A percentile compares a stretch with the other conserved stretches of the same genome.
These are phyloP conservation scores for Neria commutata DNA, from an alignment of 2,888 invertebrate species.

Conservation along the genomic window DNA sequence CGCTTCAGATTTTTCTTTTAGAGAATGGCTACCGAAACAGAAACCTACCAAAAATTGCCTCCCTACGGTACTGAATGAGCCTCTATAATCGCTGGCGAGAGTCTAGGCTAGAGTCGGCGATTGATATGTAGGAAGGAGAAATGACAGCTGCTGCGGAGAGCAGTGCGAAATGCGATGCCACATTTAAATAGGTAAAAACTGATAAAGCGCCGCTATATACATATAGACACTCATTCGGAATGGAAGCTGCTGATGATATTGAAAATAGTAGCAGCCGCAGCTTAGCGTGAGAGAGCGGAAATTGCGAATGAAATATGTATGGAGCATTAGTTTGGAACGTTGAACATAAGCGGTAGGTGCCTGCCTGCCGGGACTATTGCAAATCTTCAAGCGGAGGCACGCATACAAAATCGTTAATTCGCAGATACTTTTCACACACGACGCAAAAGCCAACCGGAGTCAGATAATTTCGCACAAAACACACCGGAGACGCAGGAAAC, in stretches of 20 bases:
- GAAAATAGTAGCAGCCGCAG: slow-evolving; percentile 1
- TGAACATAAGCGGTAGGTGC: neutral
- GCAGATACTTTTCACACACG: neutral
- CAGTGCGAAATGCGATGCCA: neutral
- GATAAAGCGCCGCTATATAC: slow-evolving; percentile 25
- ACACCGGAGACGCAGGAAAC: neutral
- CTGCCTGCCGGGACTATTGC: neutral
- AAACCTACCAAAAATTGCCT: no score
- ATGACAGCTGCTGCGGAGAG: neutral
- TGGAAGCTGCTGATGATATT: no score
- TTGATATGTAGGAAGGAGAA: no score
- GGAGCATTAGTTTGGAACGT: neutral
- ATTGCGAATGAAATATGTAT: neutral
- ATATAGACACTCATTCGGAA: no score
- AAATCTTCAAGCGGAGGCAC: slow-evolving; percentile 6
- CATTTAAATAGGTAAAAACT: slow-evolving; percentile 21
- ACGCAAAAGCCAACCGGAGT: neutral
- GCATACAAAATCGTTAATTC: no score
- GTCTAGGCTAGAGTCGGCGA: neutral
- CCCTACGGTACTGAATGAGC: no score
- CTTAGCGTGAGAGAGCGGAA: neutral
- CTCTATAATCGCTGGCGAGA: neutral
- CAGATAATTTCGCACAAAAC: slow-evolving; percentile 8
- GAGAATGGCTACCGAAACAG: no score
- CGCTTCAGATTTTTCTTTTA: no score